Evolutionary conservation across 1,140 invertebrate species (phyloP), one percentile per base, ranked within the genome.

Genomic region (Meloidogyne exigua): DNA sequence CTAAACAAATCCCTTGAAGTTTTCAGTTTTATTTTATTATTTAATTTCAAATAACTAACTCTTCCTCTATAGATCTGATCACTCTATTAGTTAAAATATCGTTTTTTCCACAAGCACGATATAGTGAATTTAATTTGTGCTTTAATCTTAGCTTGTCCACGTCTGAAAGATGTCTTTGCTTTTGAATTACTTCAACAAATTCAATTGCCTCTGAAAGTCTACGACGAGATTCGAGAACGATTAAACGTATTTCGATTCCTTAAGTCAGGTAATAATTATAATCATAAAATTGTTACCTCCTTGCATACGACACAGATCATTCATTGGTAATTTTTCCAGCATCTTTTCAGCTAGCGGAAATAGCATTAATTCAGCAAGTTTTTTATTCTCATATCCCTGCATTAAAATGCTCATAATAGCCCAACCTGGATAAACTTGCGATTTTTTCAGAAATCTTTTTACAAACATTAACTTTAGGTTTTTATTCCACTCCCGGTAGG

Each of bases 371-470:
- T 84, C 83, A 0, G 88, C 87, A 18, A 81, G 68, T 72, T 80
- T 62, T 18, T 67, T 39, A 44, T 81, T 28, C n/a, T 25, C 28
- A 39, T 81, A 63, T 18, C 64, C 77, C 64, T 79, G 94, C 90
- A 97, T 92, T 21, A 96, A 92, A 85, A 95, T 91, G 88, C 94
- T 96, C 92, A 96, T 96, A 18, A 97, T 92, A 75, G 93, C 93
- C 96, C 95, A 98, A 88, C 36, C 36, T 39, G 10, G 36, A 39
- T 32, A 39, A 39, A 39, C 36, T 39, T 32, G 2, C 2, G 7
- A 32, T 3, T 32, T 32, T 2, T 32, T 32, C 28, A 7, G 7
- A 32, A 32, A 32, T 32, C 28, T 7, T 32, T 3, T 32, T 32
- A 2, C 7, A 3, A 32, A 32, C 28, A 32, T 32, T 32, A 32